Evolutionary conservation across 2,113 vertebrate genomes (phyloP).

Genomic region (Megalops atlanticus): DNA sequence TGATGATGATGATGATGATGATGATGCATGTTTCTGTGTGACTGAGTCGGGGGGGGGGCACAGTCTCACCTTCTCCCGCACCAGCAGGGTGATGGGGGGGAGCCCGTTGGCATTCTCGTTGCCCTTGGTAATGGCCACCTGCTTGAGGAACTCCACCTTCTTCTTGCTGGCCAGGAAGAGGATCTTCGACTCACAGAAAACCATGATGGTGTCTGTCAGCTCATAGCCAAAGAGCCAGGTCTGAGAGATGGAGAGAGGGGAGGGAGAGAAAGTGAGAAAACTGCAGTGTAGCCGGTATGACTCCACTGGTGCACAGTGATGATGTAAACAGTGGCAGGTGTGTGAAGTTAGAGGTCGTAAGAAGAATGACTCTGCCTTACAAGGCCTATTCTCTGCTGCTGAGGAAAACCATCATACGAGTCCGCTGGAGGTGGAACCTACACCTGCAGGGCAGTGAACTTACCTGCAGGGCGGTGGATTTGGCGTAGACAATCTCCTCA

Average conservation of each 20-base stretch:
- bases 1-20: not conserved
- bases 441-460: not conserved
- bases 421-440: no score
- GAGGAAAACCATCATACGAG: no score
- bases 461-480: constrained; percentile 90
- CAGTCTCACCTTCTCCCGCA: constrained; percentile 81
- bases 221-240: constrained; percentile 95
- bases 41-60: not conserved
- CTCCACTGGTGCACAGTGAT: no score
- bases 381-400: no score
- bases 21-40: no score
- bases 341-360: no score
- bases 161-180: constrained; percentile 94
- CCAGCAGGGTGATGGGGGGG: constrained; percentile 83
- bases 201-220: constrained; percentile 91
- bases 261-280: not conserved
- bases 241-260: constrained; percentile 52
- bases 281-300: no score
- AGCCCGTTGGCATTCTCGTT: constrained; percentile 85
- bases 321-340: no score
- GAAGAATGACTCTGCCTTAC: no score
- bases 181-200: constrained; percentile 89
- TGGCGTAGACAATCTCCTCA: constrained; percentile 92
- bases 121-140: constrained; percentile 85
- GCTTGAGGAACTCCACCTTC: constrained; percentile 93